phyloP scores from a whole-genome alignment of 2,113 vertebrate genomes.

The Gambusia affinis region DNA sequence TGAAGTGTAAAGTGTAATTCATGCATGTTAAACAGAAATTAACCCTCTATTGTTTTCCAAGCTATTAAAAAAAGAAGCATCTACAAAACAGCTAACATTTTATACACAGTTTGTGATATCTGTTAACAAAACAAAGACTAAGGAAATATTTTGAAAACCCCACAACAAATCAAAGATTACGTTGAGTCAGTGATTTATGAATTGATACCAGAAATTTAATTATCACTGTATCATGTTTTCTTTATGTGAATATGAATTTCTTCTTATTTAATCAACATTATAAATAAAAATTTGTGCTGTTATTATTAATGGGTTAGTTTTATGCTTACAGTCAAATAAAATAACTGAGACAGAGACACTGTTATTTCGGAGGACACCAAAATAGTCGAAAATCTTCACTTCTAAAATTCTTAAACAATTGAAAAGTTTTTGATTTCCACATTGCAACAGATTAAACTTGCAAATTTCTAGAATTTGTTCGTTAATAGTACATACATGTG shows the following conservation, averaged over 20 bases:
- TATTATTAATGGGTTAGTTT: background rate
- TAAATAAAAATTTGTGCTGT: background rate
- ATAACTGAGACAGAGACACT: background rate
- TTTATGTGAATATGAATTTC: background rate
- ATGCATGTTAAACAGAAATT: background rate
- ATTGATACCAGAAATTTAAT: no score
- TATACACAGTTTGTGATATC: background rate
- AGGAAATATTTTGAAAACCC: background rate
- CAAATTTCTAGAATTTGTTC: background rate
- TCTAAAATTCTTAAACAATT: background rate
- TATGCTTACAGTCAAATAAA: background rate
- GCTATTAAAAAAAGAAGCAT: background rate
- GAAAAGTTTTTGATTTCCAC: background rate
- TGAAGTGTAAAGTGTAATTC: background rate
- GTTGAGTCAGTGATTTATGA: no score
- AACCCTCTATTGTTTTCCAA: background rate
- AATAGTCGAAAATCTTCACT: background rate
- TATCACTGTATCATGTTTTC: no score
- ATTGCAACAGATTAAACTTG: background rate
- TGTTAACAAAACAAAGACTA: no score
- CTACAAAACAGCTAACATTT: background rate
- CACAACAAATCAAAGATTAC: no score
- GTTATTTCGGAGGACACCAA: background rate
- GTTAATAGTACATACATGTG: background rate
- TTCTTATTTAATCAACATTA: background rate